Percentiles rank a stretch among this genome's conserved stretches.
These are phyloP conservation scores for Lepus timidus DNA, from an alignment of 2,113 vertebrate genomes.

Conservation along the genomic window DNA sequence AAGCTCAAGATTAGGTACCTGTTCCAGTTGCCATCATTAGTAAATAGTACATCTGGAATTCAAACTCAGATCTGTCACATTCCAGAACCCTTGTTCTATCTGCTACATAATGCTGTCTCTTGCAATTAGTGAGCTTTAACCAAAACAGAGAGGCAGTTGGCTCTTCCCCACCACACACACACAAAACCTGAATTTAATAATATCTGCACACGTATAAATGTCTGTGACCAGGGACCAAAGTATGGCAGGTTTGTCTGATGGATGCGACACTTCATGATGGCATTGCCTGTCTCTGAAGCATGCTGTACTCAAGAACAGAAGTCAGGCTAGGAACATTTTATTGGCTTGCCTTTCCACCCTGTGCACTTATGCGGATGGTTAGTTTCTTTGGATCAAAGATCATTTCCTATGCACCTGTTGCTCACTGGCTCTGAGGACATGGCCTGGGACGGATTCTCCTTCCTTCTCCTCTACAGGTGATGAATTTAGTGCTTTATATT, in stretches of 20 bases:
- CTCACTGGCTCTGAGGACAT: neutral
- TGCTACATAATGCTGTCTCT: neutral
- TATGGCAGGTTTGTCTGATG: neutral
- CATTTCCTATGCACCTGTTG: neutral
- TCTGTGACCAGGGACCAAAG: neutral
- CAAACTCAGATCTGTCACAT: neutral
- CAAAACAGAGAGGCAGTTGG: neutral
- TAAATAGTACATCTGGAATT: neutral
- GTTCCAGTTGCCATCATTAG: neutral
- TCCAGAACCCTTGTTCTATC: neutral
- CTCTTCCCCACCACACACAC: neutral
- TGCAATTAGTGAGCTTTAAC: neutral
- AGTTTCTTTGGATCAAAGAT: neutral
- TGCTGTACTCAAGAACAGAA: neutral
- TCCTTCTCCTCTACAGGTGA: neutral
- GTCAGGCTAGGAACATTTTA: neutral
- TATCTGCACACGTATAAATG: neutral
- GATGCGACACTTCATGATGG: neutral
- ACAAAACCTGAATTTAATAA: neutral
- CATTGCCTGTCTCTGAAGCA: neutral
- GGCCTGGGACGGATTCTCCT: neutral
- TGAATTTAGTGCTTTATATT: conserved; percentile 13
- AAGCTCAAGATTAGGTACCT: neutral
- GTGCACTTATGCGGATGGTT: neutral
- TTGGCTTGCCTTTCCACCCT: neutral